These are phyloP conservation scores for Phyllotis vaccarum DNA, from an alignment of 2,797 vertebrate genomes.

Conservation along the genomic window DNA sequence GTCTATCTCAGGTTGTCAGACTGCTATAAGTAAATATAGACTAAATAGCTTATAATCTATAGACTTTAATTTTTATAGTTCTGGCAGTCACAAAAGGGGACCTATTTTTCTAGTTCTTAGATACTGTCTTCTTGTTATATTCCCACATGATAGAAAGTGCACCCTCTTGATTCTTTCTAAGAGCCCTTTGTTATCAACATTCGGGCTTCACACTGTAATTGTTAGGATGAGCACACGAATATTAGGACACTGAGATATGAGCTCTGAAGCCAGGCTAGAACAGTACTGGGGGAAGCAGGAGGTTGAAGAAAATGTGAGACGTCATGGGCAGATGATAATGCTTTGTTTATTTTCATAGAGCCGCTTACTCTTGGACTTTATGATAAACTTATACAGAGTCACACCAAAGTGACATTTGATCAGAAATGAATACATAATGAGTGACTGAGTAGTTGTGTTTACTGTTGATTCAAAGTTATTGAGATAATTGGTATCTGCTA, in stretches of 20 bases:
- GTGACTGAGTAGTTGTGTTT: neutral
- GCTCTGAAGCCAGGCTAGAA: neutral
- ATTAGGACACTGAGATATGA: neutral
- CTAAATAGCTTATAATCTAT: neutral
- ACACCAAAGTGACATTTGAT: neutral
- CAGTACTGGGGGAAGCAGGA: neutral
- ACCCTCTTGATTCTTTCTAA: neutral
- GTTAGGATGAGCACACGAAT: neutral
- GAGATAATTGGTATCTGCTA: neutral
- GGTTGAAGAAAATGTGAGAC: neutral
- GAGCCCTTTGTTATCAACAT: accelerated
- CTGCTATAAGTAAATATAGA: neutral
- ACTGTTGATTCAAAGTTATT: neutral
- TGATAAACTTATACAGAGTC: neutral
- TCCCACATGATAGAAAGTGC: neutral
- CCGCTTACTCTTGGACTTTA: neutral
- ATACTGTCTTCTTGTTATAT: neutral
- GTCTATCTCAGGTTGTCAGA: neutral
- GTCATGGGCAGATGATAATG: neutral
- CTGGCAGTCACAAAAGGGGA: accelerated
- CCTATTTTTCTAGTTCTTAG: neutral
- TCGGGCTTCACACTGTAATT: neutral
- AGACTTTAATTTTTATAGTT: neutral
- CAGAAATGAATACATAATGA: neutral
- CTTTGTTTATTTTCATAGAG: neutral